Evolutionary conservation across 2,113 vertebrate species (phyloP).

Genomic region (Gallinago media): DNA sequence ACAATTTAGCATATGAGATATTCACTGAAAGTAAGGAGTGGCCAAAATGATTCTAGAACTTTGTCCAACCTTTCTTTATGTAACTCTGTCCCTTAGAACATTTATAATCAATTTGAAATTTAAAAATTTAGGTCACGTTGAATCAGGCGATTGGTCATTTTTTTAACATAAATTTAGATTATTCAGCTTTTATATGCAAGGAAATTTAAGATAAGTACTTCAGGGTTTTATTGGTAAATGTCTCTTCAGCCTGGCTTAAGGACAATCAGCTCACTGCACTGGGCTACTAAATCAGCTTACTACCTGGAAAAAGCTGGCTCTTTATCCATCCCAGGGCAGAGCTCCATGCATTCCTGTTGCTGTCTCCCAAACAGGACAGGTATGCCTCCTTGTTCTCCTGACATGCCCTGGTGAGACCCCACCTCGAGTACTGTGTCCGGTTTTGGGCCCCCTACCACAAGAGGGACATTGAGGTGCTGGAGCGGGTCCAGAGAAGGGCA

Average conservation of each 20-base stretch:
- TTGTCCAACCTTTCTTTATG: neutral
- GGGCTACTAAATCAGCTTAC: neutral
- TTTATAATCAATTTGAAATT: neutral
- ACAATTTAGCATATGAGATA: neutral
- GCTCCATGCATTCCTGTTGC: neutral
- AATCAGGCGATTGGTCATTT: neutral
- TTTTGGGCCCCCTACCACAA: too few relatives aligned
- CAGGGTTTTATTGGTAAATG: neutral
- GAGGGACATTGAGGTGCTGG: too few relatives aligned
- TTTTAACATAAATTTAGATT: neutral
- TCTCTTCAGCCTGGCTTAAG: neutral
- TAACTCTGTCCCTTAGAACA: neutral
- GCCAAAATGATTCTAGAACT: neutral
- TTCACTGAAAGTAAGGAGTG: neutral
- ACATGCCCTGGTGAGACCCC: too few relatives aligned
- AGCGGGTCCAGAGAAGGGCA: too few relatives aligned
- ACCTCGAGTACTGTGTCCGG: too few relatives aligned
- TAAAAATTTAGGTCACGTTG: neutral
- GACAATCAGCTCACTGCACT: neutral
- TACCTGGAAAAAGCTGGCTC: neutral
- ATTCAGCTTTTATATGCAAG: neutral
- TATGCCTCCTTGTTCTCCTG: neutral
- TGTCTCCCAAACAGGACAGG: neutral
- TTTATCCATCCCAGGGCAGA: neutral
- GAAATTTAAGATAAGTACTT: neutral